phyloP scores from a whole-genome alignment of 2,888 invertebrate species.

The Odontocolon sp. region DNA sequence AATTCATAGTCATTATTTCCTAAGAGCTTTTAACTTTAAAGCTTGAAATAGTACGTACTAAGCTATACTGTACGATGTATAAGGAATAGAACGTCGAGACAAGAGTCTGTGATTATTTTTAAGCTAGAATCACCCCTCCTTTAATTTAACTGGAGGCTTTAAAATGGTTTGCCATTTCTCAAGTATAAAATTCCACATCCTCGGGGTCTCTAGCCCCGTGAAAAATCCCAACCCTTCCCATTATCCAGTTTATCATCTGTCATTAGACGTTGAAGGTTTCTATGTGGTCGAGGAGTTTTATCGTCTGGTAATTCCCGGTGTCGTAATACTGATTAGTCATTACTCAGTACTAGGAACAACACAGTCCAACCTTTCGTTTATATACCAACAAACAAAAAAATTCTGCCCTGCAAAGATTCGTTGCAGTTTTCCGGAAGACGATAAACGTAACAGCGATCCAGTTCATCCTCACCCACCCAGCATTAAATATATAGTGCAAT shows the following conservation, averaged over 20 bases:
- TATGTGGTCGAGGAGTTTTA: conserved; percentile 40
- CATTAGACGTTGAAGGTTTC: conserved; percentile 29
- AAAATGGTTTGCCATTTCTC: conserved; percentile 11
- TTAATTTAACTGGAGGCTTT: conserved; percentile 6
- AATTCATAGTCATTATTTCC: conserved; percentile 19
- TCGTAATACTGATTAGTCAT: conserved; percentile 44
- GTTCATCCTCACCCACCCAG: conserved; percentile 34
- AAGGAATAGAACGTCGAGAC: neutral
- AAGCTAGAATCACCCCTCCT: conserved; percentile 25
- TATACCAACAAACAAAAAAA: neutral
- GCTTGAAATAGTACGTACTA: neutral
- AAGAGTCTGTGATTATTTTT: conserved; percentile 30
- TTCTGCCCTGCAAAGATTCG: neutral
- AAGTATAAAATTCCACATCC: neutral
- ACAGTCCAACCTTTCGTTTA: neutral
- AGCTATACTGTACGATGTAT: neutral
- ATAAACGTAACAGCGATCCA: conserved; percentile 49
- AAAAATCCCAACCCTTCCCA: conserved; percentile 16
- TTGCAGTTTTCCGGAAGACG: conserved; percentile 42
- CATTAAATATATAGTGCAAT: too few relatives aligned
- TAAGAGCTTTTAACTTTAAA: conserved; percentile 34
- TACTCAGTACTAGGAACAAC: conserved; percentile 7
- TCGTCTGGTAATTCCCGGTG: conserved; percentile 51
- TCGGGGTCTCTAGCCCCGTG: conserved; percentile 13
- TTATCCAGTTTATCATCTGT: conserved; percentile 41